A percentile compares a stretch with the other conserved stretches of the same genome.
Evolutionary conservation across 1,140 invertebrate species (phyloP).

Genomic region (Vanessa tameamea): DNA sequence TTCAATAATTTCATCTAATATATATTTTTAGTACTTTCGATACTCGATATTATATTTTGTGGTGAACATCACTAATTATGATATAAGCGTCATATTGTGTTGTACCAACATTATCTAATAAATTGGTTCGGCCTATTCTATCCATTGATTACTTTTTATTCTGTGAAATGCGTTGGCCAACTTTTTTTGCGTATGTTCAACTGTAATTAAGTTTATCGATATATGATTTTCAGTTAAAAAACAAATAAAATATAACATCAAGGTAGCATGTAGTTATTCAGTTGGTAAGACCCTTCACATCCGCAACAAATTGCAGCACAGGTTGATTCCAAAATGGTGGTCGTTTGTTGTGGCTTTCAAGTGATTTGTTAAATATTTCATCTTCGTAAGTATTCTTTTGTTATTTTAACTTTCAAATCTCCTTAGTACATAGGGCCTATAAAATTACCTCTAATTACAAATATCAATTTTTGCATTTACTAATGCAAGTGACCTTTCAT

Average conservation of each 20-base stretch:
- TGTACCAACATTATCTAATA: conserved; percentile 28
- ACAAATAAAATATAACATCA: conserved; percentile 2
- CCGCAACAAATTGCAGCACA: conserved; percentile 65
- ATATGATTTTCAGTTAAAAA: conserved; percentile 15
- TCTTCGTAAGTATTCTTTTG: conserved; percentile 35
- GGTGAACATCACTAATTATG: conserved; percentile 31
- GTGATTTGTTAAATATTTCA: conserved; percentile 59
- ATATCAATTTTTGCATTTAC: background rate
- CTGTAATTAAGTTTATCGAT: conserved; percentile 21
- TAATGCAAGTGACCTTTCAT: conserved; percentile 17
- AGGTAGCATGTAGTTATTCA: conserved; percentile 43
- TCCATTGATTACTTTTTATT: conserved; percentile 43
- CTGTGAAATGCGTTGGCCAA: conserved; percentile 25
- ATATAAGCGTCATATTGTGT: conserved; percentile 20
- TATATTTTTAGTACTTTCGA: conserved; percentile 13
- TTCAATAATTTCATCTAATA: background rate
- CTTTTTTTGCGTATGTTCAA: conserved; percentile 12
- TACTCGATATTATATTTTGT: conserved; percentile 25
- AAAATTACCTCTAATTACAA: background rate
- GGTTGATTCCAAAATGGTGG: conserved; percentile 80
- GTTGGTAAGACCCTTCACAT: conserved; percentile 55
- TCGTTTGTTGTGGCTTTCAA: conserved; percentile 80
- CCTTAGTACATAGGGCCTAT: background rate
- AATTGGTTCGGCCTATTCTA: conserved; percentile 11
- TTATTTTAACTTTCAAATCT: background rate